Evolutionary conservation across 2,888 invertebrate genomes (phyloP), one percentile per base, ranked within the genome.

Genomic region (Tubulanus polymorphus): DNA sequence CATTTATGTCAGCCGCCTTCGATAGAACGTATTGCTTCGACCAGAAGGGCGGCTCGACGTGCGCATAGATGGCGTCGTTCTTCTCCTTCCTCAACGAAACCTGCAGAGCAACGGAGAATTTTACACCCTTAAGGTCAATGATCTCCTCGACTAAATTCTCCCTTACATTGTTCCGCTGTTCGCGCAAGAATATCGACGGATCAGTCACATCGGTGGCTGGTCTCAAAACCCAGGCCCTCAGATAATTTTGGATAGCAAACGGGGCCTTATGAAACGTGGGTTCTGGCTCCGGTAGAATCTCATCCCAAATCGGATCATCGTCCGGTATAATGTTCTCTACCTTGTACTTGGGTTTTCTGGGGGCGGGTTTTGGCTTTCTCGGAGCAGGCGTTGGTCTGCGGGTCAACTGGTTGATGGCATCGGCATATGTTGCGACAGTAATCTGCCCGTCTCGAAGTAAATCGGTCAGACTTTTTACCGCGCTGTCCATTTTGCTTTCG

Each of bases 21-120:
- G n/a, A n/a, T 10, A n/a, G 8, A 20, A 6, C 15, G 47, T 46
- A 15, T 26, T 2, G 18, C 12, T 55, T 47, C n/a, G 45, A 45
- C 30, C 27, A 51, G 12, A 56, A 32, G 27, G 37, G 35, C 15
- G 49, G 53, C 10, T 47, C 27, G 29, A 49, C 37, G 12, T 3
- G 18, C 45, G 29, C 51, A 15, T 55, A 12, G 18, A 12, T 41
- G 2, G 53, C 56, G 30, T 53, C 37, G n/a, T 45, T 25, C 3
- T n/a, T 48, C 45, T 48, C 56, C 20, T 53, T 56, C 30, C 20
- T n/a, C 18, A 48, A 25, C 28, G 23, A 18, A 10, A 48, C 49
- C 20, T 48, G 37, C 2, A 27, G 18, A 15, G 37, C 29, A 5
- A 46, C 26, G n/a, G 41, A 51, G 28, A 26, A 46, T 48, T 48